Conservation (phyloP, 1,140 invertebrate species). For the Dendroctonus valens region DNA sequence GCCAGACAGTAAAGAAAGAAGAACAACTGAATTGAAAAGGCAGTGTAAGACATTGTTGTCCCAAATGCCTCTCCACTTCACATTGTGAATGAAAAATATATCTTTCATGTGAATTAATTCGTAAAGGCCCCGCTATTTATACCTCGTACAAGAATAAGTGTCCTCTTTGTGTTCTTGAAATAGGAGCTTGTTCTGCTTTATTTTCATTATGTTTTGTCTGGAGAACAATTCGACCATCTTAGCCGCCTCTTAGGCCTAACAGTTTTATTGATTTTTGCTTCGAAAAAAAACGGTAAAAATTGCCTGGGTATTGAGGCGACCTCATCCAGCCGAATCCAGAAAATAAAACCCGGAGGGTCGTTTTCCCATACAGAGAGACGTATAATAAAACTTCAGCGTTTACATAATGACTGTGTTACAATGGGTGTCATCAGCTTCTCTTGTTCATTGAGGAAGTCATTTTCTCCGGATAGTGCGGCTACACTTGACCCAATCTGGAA, state of each 20-base stretch:
- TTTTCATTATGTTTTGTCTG: conserved; percentile 38
- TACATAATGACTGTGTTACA: conserved; percentile 48
- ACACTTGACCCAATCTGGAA: conserved; percentile 44
- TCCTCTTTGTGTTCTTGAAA: conserved; percentile 36
- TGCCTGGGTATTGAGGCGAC: not conserved
- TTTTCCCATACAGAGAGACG: conserved; percentile 6
- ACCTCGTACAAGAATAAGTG: conserved; percentile 37
- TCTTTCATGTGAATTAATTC: conserved; percentile 37
- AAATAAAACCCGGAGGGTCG: not conserved
- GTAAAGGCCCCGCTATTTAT: conserved; percentile 35
- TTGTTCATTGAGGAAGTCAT: conserved; percentile 48
- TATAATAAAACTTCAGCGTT: conserved; percentile 45
- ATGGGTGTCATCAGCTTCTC: conserved; percentile 47
- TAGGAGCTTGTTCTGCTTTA: conserved; percentile 33
- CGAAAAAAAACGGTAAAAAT: conserved; percentile 5
- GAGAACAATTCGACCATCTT: conserved; percentile 32
- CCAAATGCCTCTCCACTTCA: conserved; percentile 33
- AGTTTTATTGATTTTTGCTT: no score
- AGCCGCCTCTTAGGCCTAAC: no score
- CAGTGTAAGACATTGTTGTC: conserved; percentile 34
- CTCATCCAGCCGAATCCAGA: no score
- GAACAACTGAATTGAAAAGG: conserved; percentile 28
- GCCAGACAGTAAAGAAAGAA: not conserved
- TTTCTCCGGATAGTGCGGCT: conserved; percentile 42
- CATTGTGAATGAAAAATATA: conserved; percentile 37